Percentiles rank a stretch among this genome's conserved stretches.
These are phyloP conservation scores for Pasiphila rectangulata DNA, from an alignment of 2,888 invertebrate species.

Conservation along the genomic window DNA sequence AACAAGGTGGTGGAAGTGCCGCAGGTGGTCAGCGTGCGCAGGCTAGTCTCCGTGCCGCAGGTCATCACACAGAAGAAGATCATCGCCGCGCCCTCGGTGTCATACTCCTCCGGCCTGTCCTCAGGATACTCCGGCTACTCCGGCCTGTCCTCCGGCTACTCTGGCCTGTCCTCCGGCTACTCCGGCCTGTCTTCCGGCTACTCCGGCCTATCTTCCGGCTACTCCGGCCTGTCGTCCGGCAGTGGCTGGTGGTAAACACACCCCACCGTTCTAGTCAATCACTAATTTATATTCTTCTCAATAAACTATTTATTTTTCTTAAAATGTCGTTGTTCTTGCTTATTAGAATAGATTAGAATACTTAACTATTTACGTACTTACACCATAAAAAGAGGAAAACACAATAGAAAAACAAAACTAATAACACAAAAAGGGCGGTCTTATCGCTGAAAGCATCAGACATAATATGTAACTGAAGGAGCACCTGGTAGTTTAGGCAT, in stretches of 20 bases:
- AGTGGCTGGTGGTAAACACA: slow-evolving; percentile 36
- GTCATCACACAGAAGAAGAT: slow-evolving; percentile 53
- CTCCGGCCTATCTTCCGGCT: slow-evolving; percentile 22
- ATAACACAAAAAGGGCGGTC: too few species aligned
- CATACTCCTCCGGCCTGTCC: slow-evolving; percentile 23
- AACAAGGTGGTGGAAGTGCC: slow-evolving; percentile 48
- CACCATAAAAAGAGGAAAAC: too few species aligned
- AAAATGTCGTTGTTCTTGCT: neutral
- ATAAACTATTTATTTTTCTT: neutral
- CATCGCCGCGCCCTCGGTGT: slow-evolving; percentile 38
- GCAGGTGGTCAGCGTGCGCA: slow-evolving; percentile 48
- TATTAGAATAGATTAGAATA: too few species aligned
- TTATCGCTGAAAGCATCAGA: too few species aligned
- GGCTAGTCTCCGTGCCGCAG: slow-evolving; percentile 53
- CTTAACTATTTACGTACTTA: too few species aligned
- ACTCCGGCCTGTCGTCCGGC: slow-evolving; percentile 19
- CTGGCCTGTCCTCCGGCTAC: slow-evolving; percentile 18
- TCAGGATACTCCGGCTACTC: slow-evolving; percentile 21
- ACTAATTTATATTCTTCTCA: slow-evolving; percentile 1
- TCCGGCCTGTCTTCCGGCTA: slow-evolving; percentile 21
- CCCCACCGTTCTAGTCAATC: slow-evolving; percentile 18
- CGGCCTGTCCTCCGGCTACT: slow-evolving; percentile 13
- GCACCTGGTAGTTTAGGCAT: too few species aligned
- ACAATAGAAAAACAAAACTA: too few species aligned
- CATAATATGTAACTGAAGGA: too few species aligned